phyloP scores from a whole-genome alignment of 2,888 invertebrate species.

The Lamellibrachia satsuma region DNA sequence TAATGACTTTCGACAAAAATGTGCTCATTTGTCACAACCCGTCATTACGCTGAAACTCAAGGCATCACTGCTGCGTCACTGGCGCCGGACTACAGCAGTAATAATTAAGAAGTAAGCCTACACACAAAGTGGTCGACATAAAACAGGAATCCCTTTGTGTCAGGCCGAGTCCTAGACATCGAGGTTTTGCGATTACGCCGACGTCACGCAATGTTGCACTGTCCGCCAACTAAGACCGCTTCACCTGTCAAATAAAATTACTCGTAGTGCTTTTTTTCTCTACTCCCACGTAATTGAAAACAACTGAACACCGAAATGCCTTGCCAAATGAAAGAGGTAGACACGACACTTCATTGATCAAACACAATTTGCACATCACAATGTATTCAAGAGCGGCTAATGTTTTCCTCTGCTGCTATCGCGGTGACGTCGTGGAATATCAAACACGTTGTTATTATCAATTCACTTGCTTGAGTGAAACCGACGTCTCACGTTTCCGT shows the following conservation, averaged over 20 bases:
- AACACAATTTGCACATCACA: neutral
- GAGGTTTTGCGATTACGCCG: neutral
- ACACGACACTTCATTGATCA: neutral
- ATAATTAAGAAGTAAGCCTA: neutral
- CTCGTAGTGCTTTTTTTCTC: neutral
- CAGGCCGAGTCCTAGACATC: neutral
- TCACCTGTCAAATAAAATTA: slow-evolving; percentile 7
- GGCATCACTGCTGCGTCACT: neutral
- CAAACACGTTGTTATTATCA: neutral
- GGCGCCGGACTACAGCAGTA: neutral
- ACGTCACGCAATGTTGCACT: neutral
- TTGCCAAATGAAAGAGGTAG: neutral
- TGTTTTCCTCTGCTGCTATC: neutral
- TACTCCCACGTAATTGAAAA: neutral
- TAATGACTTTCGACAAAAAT: neutral
- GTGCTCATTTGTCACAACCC: neutral
- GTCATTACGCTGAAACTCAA: neutral
- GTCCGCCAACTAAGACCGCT: neutral
- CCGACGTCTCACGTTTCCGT: neutral
- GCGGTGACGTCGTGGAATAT: neutral
- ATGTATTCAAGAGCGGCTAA: neutral
- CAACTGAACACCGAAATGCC: neutral
- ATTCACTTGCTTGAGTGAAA: neutral
- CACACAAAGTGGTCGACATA: too few relatives aligned
- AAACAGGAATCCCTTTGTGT: too few relatives aligned